Percentiles rank a stretch among this genome's conserved stretches.
Conservation (phyloP, 2,113 vertebrate genomes). For the Garra rufa region DNA sequence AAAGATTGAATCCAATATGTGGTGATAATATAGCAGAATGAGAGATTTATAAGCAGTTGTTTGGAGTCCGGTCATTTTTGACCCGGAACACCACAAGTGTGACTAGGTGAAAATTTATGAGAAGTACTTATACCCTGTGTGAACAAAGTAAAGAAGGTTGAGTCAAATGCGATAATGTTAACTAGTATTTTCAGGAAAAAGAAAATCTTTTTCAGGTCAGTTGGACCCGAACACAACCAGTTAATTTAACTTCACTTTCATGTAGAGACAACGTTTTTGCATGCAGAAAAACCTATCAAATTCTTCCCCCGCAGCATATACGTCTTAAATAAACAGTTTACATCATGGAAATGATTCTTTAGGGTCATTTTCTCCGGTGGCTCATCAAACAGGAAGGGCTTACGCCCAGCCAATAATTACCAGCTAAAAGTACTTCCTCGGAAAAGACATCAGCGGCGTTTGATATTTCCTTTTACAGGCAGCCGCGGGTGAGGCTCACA, state of each 20-base stretch:
- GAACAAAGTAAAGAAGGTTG: no score
- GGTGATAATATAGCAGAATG: no score
- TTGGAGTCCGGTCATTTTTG: no score
- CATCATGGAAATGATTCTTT: conserved; percentile 57
- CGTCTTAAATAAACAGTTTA: conserved; percentile 60
- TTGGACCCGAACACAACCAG: no score
- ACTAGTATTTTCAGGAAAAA: no score
- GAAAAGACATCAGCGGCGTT: conserved; percentile 58
- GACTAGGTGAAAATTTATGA: no score
- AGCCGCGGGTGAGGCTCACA: conserved; percentile 34
- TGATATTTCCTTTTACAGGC: conserved; percentile 64
- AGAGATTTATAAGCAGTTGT: no score
- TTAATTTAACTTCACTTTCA: neutral
- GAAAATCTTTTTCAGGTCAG: no score
- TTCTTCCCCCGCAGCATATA: conserved; percentile 48
- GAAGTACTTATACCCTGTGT: no score
- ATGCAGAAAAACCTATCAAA: conserved; percentile 38
- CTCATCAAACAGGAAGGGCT: conserved; percentile 64
- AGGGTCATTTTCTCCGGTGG: conserved; percentile 51
- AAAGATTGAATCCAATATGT: no score
- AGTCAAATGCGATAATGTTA: no score
- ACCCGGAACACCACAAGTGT: no score
- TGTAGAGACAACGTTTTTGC: neutral
- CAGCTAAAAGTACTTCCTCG: conserved; percentile 61
- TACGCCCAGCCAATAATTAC: conserved; percentile 63